Conservation (phyloP, 2,888 invertebrate species). For the Meliscaeva auricollis region DNA sequence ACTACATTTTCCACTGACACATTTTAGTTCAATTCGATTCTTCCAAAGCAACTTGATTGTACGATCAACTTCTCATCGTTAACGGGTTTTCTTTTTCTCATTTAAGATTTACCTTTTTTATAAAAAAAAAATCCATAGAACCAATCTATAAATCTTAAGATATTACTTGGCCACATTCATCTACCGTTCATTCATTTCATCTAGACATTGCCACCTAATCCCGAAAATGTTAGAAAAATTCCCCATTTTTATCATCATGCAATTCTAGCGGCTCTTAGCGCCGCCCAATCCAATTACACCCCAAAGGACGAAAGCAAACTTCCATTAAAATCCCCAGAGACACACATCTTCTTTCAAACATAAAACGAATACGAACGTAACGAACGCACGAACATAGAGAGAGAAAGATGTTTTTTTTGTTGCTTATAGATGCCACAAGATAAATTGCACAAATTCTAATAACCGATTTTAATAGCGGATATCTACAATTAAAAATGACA, state of each 20-base stretch:
- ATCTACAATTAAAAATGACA: slow-evolving; percentile 76
- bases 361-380: slow-evolving; percentile 1
- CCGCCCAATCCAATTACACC: slow-evolving; percentile 67
- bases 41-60: no score
- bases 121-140: no score
- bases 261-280: slow-evolving; percentile 28
- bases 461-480: slow-evolving; percentile 76
- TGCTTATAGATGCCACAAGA: slow-evolving; percentile 66
- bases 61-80: no score
- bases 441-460: slow-evolving; percentile 75
- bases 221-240: not conserved
- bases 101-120: no score
- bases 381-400: no score
- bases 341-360: not conserved
- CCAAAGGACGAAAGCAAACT: slow-evolving; percentile 63
- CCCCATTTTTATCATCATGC: not conserved
- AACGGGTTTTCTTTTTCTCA: no score
- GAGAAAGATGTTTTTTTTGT: slow-evolving; percentile 48
- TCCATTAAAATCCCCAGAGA: slow-evolving; percentile 56
- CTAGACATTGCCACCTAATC: not conserved
- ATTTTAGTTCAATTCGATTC: no score
- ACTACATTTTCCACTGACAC: no score
- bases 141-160: no score
- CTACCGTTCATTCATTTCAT: not conserved
- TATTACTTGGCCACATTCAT: not conserved